Conservation (phyloP, 2,888 invertebrate species). For the Malthinus flaveolus region DNA sequence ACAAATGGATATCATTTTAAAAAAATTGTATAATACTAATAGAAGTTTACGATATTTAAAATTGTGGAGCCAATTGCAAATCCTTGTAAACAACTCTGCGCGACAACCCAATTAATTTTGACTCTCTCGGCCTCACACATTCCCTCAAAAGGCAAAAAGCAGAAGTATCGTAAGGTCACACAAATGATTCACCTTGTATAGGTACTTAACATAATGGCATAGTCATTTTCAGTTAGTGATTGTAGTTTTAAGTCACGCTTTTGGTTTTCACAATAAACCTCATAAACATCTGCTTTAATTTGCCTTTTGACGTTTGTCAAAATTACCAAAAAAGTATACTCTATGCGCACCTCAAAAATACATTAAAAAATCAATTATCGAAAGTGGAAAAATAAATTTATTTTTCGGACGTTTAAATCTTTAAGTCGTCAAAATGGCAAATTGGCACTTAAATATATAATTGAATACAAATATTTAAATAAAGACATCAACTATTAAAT, state of each 20-base stretch:
- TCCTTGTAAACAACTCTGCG: too few species aligned
- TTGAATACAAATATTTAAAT: too few species aligned
- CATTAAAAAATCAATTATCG: neutral
- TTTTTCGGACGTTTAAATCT: too few species aligned
- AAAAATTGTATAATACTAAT: neutral
- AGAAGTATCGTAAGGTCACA: constrained; percentile 14
- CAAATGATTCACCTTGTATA: constrained; percentile 9
- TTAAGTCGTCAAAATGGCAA: too few species aligned
- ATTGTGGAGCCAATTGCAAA: too few species aligned
- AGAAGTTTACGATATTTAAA: too few species aligned
- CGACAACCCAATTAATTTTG: too few species aligned
- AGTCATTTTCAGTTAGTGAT: constrained; percentile 13
- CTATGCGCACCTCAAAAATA: neutral
- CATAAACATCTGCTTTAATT: constrained; percentile 15
- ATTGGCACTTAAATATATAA: too few species aligned
- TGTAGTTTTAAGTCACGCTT: constrained; percentile 22
- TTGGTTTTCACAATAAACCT: constrained; percentile 9
- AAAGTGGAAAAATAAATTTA: too few species aligned
- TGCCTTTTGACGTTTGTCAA: constrained; percentile 10
- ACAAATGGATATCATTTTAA: neutral
- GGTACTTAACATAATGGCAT: constrained; percentile 13
- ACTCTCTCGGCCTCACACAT: neutral
- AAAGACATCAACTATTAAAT: too few species aligned
- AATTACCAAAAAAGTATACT: constrained; percentile 2
- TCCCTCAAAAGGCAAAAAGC: constrained; percentile 4